phyloP scores from a whole-genome alignment of 2,888 invertebrate genomes.

The Cosmia pyralina region DNA sequence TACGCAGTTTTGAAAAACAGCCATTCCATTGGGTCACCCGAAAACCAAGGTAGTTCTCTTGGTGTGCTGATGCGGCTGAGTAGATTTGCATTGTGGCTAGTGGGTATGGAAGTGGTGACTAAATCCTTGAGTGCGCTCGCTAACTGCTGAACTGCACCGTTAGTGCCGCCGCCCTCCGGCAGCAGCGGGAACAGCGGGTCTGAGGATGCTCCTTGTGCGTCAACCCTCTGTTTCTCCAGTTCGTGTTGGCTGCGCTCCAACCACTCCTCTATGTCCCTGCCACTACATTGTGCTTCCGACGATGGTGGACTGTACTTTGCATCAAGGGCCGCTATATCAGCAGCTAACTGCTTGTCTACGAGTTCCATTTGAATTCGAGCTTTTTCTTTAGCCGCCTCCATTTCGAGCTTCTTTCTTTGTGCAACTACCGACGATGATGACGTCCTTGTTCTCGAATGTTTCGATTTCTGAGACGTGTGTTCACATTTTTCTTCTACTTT shows the following conservation, averaged over 20 bases:
- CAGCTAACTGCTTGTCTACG: neutral
- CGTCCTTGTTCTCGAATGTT: neutral
- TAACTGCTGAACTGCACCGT: neutral
- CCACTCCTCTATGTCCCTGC: neutral
- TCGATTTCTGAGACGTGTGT: neutral
- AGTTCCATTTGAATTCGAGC: neutral
- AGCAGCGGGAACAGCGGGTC: neutral
- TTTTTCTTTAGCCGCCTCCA: neutral
- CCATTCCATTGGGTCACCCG: neutral
- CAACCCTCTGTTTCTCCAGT: neutral
- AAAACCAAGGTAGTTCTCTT: neutral
- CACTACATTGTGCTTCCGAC: neutral
- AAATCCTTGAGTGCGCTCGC: neutral
- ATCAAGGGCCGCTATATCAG: neutral
- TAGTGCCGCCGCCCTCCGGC: neutral
- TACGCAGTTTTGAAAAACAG: neutral
- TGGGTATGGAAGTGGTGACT: neutral
- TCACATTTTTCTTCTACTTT: neutral
- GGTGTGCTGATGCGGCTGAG: neutral
- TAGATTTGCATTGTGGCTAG: neutral
- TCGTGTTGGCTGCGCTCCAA: conserved; percentile 4
- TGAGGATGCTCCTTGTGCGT: neutral
- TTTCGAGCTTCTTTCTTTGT: neutral
- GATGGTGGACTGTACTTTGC: neutral
- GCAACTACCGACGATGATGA: neutral